Evolutionary conservation across 2,797 vertebrate species (phyloP).

Genomic region (Takifugu ocellatus): DNA sequence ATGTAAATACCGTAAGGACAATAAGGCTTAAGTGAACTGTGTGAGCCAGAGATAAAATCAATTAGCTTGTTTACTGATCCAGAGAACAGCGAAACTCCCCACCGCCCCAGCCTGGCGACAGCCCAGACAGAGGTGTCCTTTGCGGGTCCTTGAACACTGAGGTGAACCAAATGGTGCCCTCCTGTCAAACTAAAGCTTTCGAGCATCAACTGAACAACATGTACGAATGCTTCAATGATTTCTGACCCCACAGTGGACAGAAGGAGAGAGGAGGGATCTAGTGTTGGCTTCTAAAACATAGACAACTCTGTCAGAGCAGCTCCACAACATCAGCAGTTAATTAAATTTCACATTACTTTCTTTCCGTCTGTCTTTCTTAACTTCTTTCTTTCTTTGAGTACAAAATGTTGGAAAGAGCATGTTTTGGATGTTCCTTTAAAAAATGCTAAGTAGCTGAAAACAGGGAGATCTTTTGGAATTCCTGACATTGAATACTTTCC

Average conservation of each 20-base stretch:
- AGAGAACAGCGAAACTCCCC: constrained; percentile 56
- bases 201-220: constrained; percentile 67
- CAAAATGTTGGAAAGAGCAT: background rate
- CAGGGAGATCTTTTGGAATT: too few species aligned
- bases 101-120: constrained; percentile 63
- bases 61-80: constrained; percentile 81
- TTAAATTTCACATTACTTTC: too few species aligned
- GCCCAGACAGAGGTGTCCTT: constrained; percentile 75
- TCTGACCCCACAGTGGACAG: constrained; percentile 69
- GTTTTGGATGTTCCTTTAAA: background rate
- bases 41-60: constrained; percentile 77
- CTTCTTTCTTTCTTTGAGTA: background rate
- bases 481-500: too few species aligned
- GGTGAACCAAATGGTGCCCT: constrained; percentile 74
- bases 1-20: constrained; percentile 64
- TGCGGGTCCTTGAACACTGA: constrained; percentile 61
- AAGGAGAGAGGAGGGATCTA: constrained; percentile 29
- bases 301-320: background rate
- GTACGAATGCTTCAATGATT: constrained; percentile 59
- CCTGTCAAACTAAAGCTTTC: constrained; percentile 72
- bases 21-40: constrained; percentile 54
- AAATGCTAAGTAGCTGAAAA: background rate
- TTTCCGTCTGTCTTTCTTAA: background rate
- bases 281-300: background rate
- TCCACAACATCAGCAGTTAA: too few species aligned